phyloP scores from a whole-genome alignment of 2,113 vertebrate species.

The Cairina moschata region DNA sequence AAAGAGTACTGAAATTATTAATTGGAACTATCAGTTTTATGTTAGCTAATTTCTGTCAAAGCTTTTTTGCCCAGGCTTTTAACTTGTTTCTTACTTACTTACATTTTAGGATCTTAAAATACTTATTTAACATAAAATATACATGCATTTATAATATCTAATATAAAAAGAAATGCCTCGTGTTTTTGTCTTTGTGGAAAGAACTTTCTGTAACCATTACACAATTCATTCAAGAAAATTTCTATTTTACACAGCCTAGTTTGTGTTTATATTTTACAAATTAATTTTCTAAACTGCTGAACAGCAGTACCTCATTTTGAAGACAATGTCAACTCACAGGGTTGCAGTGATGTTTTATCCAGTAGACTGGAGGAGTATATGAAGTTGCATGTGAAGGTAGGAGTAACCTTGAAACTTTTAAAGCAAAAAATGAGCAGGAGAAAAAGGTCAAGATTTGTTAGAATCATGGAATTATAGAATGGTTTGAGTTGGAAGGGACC shows the following conservation, averaged over 20 bases:
- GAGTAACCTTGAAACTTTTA: not conserved
- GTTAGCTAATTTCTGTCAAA: not conserved
- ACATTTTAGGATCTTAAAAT: not conserved
- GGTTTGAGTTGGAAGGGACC: no score
- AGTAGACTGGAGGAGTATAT: not conserved
- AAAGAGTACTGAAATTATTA: not conserved
- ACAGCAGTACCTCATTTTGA: not conserved
- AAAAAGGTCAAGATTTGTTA: conserved; percentile 1
- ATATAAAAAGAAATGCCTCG: not conserved
- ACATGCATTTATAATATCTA: not conserved
- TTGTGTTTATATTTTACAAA: not conserved
- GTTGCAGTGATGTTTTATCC: not conserved
- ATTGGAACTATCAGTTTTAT: not conserved
- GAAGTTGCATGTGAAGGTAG: not conserved
- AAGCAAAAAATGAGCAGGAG: not conserved
- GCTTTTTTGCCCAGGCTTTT: not conserved
- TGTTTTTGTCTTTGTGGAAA: not conserved
- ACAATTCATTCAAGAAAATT: not conserved
- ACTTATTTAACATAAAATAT: not conserved
- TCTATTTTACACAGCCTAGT: not conserved
- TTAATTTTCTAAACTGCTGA: not conserved
- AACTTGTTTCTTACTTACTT: not conserved
- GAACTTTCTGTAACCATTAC: not conserved
- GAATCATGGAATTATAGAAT: not conserved
- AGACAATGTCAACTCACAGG: not conserved